A percentile compares a stretch with the other conserved stretches of the same genome.
Conservation (phyloP, 2,888 invertebrate species). For the Nemotelus pantherinus region DNA sequence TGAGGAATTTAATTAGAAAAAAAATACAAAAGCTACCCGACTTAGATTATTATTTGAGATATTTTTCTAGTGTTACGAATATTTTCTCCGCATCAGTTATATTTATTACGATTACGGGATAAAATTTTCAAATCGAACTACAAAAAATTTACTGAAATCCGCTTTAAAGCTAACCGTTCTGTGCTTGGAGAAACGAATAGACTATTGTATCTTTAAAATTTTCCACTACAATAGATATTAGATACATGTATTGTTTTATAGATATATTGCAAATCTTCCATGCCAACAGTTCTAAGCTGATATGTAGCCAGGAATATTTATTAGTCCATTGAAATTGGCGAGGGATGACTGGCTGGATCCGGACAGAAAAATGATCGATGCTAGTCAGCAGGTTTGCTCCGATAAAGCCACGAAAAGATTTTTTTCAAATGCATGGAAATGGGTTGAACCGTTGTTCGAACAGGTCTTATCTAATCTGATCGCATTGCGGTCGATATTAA, state of each 20-base stretch:
- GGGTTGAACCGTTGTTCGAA: slow-evolving; percentile 14
- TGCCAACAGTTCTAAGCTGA: too few species aligned
- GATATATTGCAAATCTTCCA: too few species aligned
- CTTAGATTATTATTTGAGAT: neutral
- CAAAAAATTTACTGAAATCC: neutral
- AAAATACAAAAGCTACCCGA: neutral
- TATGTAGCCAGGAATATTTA: too few species aligned
- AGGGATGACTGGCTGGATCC: neutral
- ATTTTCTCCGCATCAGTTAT: neutral
- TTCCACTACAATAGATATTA: neutral
- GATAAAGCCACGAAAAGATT: slow-evolving; percentile 1
- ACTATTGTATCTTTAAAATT: neutral
- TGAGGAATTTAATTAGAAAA: neutral
- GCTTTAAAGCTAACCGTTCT: neutral
- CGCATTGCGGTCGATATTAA: slow-evolving; percentile 11
- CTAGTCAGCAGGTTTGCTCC: neutral
- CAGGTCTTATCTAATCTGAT: slow-evolving; percentile 26
- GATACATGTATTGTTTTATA: neutral
- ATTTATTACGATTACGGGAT: neutral
- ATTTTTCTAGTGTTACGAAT: neutral
- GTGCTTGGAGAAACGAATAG: neutral
- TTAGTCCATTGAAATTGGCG: too few species aligned
- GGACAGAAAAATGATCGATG: slow-evolving; percentile 20
- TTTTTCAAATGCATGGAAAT: neutral
- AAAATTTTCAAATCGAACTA: neutral